Conservation (phyloP, 1,140 invertebrate genomes). For the Bombus sibiricus region DNA sequence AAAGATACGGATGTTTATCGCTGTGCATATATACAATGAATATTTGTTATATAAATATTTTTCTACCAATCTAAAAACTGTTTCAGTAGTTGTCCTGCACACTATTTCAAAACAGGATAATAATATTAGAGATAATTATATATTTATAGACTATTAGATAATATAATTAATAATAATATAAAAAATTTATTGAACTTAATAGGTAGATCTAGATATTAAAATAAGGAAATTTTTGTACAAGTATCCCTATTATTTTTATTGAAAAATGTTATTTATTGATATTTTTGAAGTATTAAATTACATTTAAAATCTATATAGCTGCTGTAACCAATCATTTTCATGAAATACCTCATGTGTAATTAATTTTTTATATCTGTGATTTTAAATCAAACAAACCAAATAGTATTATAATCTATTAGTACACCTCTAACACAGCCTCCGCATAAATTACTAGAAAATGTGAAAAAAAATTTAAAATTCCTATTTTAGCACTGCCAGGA, state of each 20-base stretch:
- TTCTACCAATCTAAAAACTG: constrained; percentile 10
- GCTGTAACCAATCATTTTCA: constrained; percentile 25
- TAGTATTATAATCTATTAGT: constrained; percentile 31
- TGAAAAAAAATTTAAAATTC: constrained; percentile 33
- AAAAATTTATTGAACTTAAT: background rate
- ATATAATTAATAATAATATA: background rate
- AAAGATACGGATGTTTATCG: constrained; percentile 28
- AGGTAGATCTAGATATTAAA: background rate
- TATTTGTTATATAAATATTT: constrained; percentile 37
- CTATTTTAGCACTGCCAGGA: constrained; percentile 18
- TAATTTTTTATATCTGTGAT: background rate
- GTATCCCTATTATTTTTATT: constrained; percentile 24
- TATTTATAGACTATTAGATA: background rate
- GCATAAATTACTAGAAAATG: constrained; percentile 55
- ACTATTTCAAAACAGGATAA: constrained; percentile 7
- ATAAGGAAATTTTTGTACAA: constrained; percentile 25
- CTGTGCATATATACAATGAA: background rate
- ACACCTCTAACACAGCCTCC: constrained; percentile 55
- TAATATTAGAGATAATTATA: constrained; percentile 3
- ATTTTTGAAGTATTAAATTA: constrained; percentile 59
- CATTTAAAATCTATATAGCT: constrained; percentile 36
- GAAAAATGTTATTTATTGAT: constrained; percentile 65
- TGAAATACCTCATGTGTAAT: constrained; percentile 34
- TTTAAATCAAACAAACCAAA: constrained; percentile 29
- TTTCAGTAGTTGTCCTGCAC: background rate